These are phyloP conservation scores for Drosophila fungiperda DNA, from an alignment of 2,888 invertebrate species.

Conservation along the genomic window DNA sequence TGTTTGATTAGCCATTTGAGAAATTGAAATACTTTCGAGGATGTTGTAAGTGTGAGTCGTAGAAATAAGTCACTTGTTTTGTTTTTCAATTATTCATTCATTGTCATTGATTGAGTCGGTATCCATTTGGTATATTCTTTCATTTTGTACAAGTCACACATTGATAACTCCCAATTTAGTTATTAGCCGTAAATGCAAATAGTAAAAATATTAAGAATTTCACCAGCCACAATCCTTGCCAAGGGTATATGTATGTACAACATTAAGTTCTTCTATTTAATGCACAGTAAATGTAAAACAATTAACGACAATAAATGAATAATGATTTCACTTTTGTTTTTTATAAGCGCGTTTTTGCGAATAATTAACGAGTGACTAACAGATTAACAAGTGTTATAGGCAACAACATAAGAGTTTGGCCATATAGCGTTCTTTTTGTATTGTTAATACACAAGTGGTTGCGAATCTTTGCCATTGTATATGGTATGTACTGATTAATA, in stretches of 20 bases:
- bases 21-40: slow-evolving; percentile 50
- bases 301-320: neutral
- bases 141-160: slow-evolving; percentile 38
- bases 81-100: slow-evolving; percentile 35
- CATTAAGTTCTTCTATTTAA: neutral
- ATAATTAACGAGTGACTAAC: slow-evolving; percentile 15
- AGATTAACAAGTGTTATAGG: slow-evolving; percentile 25
- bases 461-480: slow-evolving; percentile 1
- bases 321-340: neutral
- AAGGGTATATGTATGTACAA: neutral
- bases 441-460: slow-evolving; percentile 25
- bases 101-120: slow-evolving; percentile 5
- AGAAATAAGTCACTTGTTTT: slow-evolving; percentile 19
- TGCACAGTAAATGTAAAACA: neutral
- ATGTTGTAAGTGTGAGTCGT: neutral
- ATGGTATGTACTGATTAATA: slow-evolving; percentile 3
- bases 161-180: slow-evolving; percentile 4
- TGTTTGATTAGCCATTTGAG: slow-evolving; percentile 56
- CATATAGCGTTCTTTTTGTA: slow-evolving; percentile 33
- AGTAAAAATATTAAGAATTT: neutral
- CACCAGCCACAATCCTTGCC: neutral
- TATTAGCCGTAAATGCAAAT: neutral
- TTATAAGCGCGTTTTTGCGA: neutral
- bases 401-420: slow-evolving; percentile 31
- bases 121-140: slow-evolving; percentile 56